These are phyloP conservation scores for Arvicanthis niloticus DNA, from an alignment of 2,113 vertebrate genomes.

Conservation along the genomic window DNA sequence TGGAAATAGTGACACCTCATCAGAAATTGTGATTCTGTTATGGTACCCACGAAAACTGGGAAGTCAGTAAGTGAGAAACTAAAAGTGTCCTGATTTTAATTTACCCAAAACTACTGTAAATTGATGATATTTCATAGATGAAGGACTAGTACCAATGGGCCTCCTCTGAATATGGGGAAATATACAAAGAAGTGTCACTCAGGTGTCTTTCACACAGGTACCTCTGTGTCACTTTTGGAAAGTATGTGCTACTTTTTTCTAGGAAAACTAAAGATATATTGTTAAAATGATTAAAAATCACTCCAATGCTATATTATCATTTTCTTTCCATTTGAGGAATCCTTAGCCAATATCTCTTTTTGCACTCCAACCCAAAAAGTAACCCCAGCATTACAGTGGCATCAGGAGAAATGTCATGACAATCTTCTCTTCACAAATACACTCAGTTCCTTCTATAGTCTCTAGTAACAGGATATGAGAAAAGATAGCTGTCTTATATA, in stretches of 20 bases:
- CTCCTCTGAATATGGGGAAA: background rate
- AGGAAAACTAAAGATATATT: background rate
- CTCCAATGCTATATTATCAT: too few species aligned
- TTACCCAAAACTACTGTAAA: background rate
- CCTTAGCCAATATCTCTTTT: background rate
- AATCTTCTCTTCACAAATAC: background rate
- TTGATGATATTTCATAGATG: background rate
- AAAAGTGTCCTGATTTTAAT: background rate
- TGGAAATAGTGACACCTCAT: background rate
- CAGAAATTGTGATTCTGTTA: background rate
- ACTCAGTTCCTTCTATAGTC: rapidly evolving
- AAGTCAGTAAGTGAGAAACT: background rate
- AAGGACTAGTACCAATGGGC: rapidly evolving
- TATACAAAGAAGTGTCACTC: rapidly evolving
- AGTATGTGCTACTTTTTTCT: background rate
- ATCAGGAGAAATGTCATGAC: background rate
- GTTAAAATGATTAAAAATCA: background rate
- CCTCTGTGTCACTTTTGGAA: background rate
- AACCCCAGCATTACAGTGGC: background rate
- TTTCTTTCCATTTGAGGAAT: background rate
- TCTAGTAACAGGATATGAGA: background rate
- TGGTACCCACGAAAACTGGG: background rate
- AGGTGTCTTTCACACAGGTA: background rate
- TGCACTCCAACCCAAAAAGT: background rate
- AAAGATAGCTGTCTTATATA: rapidly evolving